Evolutionary conservation across 2,888 invertebrate species (phyloP), one percentile per base, ranked within the genome.

Genomic region (Metallyticus violacea): DNA sequence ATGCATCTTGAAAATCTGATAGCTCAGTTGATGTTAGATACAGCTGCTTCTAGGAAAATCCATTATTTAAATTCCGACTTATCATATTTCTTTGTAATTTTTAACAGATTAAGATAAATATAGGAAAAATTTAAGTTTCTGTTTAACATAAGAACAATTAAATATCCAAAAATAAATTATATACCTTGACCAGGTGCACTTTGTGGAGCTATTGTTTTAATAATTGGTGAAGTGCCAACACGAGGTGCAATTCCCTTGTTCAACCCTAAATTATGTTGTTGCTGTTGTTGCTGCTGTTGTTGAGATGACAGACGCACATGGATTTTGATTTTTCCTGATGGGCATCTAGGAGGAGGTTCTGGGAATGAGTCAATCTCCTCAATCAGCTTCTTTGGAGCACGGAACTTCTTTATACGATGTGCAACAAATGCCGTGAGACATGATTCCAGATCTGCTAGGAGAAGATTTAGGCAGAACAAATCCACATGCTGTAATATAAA

Each of bases 361-460:
- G 95, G 93, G 82, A 93, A 91, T 84, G 91, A 92, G 90, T 95
- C 95, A 87, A 95, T 94, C 91, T 96, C 94, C 90, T 96, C 95
- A 88, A 97, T 96, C 22, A 96, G 92, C 91, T 93, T 94, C 89
- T 94, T 92, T 78, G 96, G 94, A 15, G 96, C 95, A 90, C 96
- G 95, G 88, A 96, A 94, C 90, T 95, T 94, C 86, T 95, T 94
- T 86, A 96, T 94, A 90, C 97, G 94, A 91, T 97, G 97, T 85
- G 96, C 97, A 89, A 95, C 96, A 92, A 97, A 98, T 26, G 98
- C 97, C 87, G 96, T 95, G 88, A 96, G 92, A 89, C 94, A 93
- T 80, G 93, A 92, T 91, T 95, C 96, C 91, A 96, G 92, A 91
- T 97, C 93, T 82, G 95, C 91, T 81, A 96, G 90, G 85, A 94